phyloP scores from a whole-genome alignment of 2,888 invertebrate species.

The Pocota personata region DNA sequence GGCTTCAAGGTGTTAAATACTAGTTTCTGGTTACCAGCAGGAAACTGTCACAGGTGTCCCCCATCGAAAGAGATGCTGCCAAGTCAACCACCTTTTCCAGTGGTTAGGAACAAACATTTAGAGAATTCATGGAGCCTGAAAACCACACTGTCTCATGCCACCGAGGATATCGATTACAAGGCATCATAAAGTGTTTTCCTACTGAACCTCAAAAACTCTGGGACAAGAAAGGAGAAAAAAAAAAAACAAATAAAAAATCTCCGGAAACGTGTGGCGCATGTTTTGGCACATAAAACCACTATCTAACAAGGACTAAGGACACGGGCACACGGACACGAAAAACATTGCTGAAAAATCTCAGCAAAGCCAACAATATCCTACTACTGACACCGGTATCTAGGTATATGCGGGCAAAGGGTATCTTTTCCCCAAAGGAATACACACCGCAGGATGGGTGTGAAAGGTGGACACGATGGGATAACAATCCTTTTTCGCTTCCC shows the following conservation, averaged over 20 bases:
- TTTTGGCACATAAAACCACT: slow-evolving; percentile 60
- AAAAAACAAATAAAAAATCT: background rate
- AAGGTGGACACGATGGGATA: slow-evolving; percentile 48
- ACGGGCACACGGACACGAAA: slow-evolving; percentile 29
- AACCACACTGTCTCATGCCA: slow-evolving; percentile 11
- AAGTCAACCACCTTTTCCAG: slow-evolving; percentile 16
- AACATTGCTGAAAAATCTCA: slow-evolving; percentile 28
- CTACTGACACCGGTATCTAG: background rate
- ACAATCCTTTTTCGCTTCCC: slow-evolving; percentile 61
- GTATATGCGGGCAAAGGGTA: background rate
- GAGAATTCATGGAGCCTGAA: slow-evolving; percentile 24
- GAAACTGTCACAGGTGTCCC: slow-evolving; percentile 34
- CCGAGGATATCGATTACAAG: slow-evolving; percentile 45
- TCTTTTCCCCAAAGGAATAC: slow-evolving; percentile 10
- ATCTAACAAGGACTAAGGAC: slow-evolving; percentile 49
- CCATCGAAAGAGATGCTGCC: background rate
- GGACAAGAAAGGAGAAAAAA: slow-evolving; percentile 4
- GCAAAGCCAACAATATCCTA: slow-evolving; percentile 26
- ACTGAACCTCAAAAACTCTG: slow-evolving; percentile 9
- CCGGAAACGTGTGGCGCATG: slow-evolving; percentile 51
- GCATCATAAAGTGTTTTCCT: slow-evolving; percentile 35
- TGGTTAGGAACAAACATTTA: slow-evolving; percentile 33
- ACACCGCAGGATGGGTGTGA: slow-evolving; percentile 26
- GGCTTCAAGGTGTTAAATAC: slow-evolving; percentile 31
- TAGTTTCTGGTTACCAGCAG: slow-evolving; percentile 23